Evolutionary conservation across 2,888 invertebrate genomes (phyloP), one percentile per base, ranked within the genome.

Genomic region (Sylvicola cinctus): DNA sequence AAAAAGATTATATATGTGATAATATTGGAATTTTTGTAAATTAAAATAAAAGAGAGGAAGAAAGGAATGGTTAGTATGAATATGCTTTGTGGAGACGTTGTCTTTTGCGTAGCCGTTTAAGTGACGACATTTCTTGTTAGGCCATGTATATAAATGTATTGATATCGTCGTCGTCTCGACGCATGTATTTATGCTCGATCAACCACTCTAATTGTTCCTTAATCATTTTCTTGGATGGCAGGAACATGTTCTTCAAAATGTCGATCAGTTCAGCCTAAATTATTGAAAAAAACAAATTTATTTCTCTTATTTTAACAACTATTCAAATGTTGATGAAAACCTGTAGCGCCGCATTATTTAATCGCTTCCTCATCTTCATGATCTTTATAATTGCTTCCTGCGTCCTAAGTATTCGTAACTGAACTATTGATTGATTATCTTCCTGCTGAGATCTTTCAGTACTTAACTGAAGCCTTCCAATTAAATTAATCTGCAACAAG

Each of bases 201-300:
- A 99, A 73, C 96, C 96, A 98, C 59, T 98, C 98, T 34, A 98
- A 70, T 61, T 98, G 96, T 61, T 98, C 96, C 60, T 99, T 98
- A 47, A 99, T 96, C 81, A 98, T 87, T 61, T 96, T 95, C 60
- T 93, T 93, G 41, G 91, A 90, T 16, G 98, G 98, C 51, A 96
- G 65, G 68, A 98, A 99, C 93, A 98, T 95, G 54, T 95, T 93
- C 62, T 95, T 95, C 46, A 99, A 63, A 52, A 98, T 93, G 61
- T 98, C 96, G 13, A 98, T 81, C 38, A 98, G 66, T 63, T 99
- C 96, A 36, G 90, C 85, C 70, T 70, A 57, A 35, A 59, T 58
- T 36, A 43, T 40, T 29, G 16, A 39, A 38, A 41, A 30, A 29
- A 13, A 16, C 4, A 16, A 29, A 16, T 31, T 15, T 6, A 20